A percentile compares a stretch with the other conserved stretches of the same genome.
Evolutionary conservation across 2,113 vertebrate species (phyloP).

Genomic region (Acanthisitta chloris): DNA sequence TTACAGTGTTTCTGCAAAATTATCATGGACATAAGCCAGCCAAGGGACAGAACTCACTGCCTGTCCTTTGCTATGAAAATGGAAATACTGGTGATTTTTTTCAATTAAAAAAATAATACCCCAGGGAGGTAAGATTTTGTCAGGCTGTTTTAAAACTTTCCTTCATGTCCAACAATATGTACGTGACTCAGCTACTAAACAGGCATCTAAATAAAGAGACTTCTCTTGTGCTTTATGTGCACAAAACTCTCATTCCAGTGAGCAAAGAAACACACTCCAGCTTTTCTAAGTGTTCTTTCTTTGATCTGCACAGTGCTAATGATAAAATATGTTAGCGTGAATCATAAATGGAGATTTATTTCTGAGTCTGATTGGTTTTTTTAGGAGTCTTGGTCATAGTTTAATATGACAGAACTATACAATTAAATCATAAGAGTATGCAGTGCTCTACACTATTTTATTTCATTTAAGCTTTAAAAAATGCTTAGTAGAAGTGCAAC

Average conservation of each 20-base stretch:
- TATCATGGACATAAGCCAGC: not conserved
- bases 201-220: constrained; percentile 62
- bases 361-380: not conserved
- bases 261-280: constrained; percentile 42
- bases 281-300: constrained; percentile 49
- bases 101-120: not conserved
- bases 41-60: not conserved
- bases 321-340: not conserved
- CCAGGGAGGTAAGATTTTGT: not conserved
- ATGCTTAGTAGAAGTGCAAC: not conserved
- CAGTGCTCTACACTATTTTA: not conserved
- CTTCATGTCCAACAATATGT: constrained; percentile 34
- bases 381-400: not conserved
- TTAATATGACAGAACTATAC: not conserved
- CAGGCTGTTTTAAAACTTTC: constrained; percentile 39
- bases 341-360: constrained; percentile 31
- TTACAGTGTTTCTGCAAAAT: not conserved
- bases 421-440: not conserved
- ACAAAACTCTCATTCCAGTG: constrained; percentile 39
- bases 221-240: constrained; percentile 54
- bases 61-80: not conserved
- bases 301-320: constrained; percentile 27
- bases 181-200: constrained; percentile 66
- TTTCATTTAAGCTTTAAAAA: constrained; percentile 1
- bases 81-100: not conserved